Percentiles rank a stretch among this genome's conserved stretches.
Evolutionary conservation across 1,140 invertebrate species (phyloP).

Genomic region (Amphibalanus amphitrite): DNA sequence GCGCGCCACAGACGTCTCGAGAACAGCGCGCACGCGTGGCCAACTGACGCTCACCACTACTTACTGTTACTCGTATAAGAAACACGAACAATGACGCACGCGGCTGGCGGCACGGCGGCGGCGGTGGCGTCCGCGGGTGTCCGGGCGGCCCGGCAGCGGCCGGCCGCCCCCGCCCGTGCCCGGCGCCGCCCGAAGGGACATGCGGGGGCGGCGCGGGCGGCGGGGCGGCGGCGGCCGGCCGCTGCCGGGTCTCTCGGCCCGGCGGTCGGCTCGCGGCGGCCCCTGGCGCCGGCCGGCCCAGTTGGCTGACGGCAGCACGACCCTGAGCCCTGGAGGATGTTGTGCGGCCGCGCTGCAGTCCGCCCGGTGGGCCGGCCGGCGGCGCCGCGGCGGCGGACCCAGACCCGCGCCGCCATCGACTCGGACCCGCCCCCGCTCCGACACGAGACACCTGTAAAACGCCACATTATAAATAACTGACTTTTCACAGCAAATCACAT

Average conservation of each 20-base stretch:
- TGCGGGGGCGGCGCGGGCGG: too few species aligned
- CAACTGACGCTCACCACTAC: neutral
- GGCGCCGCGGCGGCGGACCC: neutral
- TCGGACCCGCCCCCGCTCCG: too few species aligned
- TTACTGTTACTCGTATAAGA: constrained; percentile 2
- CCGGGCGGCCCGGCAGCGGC: too few species aligned
- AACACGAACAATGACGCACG: neutral
- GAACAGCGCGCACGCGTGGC: neutral
- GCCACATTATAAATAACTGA: neutral
- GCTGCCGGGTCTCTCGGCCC: too few species aligned
- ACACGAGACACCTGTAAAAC: neutral
- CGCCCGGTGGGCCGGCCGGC: neutral
- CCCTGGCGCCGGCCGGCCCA: neutral
- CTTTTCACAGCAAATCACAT: constrained; percentile 1
- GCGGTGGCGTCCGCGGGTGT: too few species aligned
- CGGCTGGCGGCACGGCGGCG: too few species aligned
- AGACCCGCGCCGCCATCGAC: too few species aligned
- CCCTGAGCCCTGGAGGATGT: neutral
- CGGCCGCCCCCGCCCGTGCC: too few species aligned
- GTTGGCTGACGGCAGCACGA: neutral
- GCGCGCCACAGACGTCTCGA: neutral
- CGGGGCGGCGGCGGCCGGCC: too few species aligned
- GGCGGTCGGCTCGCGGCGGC: neutral
- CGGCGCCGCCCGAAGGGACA: neutral
- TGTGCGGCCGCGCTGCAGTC: neutral